Conservation (phyloP, 2,113 vertebrate genomes). For the Vulpes lagopus region DNA sequence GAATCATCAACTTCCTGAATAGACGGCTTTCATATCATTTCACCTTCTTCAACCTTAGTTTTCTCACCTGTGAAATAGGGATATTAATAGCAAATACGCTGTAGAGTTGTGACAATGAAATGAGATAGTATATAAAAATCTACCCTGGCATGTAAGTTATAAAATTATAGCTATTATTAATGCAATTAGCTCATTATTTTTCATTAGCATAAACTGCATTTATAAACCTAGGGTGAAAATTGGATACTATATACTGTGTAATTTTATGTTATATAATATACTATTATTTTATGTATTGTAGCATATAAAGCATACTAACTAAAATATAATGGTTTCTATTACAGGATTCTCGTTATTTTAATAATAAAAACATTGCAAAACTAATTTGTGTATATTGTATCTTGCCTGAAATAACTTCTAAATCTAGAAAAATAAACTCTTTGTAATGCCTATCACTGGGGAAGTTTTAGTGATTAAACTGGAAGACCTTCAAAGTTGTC, state of each 20-base stretch:
- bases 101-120: not conserved
- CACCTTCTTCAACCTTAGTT: constrained; percentile 16
- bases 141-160: not conserved
- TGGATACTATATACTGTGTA: not conserved
- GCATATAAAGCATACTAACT: constrained; percentile 31
- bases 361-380: constrained; percentile 54
- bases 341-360: not conserved
- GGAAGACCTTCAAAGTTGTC: constrained; percentile 64
- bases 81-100: not conserved
- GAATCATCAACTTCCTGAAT: not conserved
- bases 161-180: constrained; percentile 46
- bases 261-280: not conserved
- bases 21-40: not conserved
- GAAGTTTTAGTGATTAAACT: constrained; percentile 54
- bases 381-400: not conserved
- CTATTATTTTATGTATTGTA: constrained; percentile 36
- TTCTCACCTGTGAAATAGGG: not conserved
- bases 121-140: constrained; percentile 27
- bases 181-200: constrained; percentile 35
- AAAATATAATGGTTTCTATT: constrained; percentile 39
- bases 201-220: constrained; percentile 44
- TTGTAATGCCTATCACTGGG: constrained; percentile 45
- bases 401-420: constrained; percentile 62
- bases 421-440: constrained; percentile 60
- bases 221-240: constrained; percentile 15